Base-by-base conservation (phyloP, 2,113 vertebrate species). In the Poecile atricapillus region DNA sequence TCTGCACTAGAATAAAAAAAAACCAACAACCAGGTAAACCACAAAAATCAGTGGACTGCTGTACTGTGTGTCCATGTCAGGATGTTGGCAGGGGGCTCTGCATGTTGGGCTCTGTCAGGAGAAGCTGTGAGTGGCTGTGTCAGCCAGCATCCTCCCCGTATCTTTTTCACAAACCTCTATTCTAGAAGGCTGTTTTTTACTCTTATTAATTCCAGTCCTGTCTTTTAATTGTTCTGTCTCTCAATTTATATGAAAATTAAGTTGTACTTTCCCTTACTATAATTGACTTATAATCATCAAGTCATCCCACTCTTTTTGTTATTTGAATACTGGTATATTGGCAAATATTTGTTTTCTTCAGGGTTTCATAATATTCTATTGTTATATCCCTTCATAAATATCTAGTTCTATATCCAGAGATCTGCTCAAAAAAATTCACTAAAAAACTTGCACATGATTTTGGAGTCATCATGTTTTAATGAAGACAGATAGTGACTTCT, bases 111-210 rank as follows among this genome's bases (percentile, higher is more conserved):
- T 25, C 27, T 28, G 33, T 35, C 43, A 23, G 49, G 28, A n/a
- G 35, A 31, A 13, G 22, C 18, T 6, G 1, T 5, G 14, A 27
- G 35, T 6, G 4, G 0, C 10, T 28, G 1, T 20, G 20, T 18
- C 27, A 62, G 21, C 5, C 22, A 67, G 18, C 7, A 9, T 11
- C 7, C 6, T 41, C 17, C 63, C 9, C 35, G 9, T 9, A 23
- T 1, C 10, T 63, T 73, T 88, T 73, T 20, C 17, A 50, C 33
- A 37, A 47, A 46, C 2, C 3, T 33, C 0, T 50, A 23, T 39
- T 80, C 28, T 17, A 76, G 20, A 73, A 71, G 30, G 5, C 5
- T 55, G 1, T 0, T 64, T 76, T 79, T 43, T 24, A 23, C 2
- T 13, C 4, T 10, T 28, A 49, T 53, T 46, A 24, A 33, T 80